Conservation (phyloP, 53 echinoderm and acorn worm genomes). For the Zoroaster sp. region DNA sequence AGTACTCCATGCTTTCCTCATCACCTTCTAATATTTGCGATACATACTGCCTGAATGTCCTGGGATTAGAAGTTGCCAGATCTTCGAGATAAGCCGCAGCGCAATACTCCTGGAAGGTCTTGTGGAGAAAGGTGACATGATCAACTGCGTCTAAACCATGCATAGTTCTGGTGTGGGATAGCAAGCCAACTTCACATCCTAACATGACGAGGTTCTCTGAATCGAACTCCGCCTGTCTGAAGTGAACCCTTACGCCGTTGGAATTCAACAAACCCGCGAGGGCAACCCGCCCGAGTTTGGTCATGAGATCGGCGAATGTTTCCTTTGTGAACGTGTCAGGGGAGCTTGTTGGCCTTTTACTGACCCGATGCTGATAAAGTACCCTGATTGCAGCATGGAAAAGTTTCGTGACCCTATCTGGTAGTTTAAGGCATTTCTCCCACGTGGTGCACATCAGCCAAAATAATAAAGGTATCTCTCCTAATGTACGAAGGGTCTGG, state of each 20-base stretch:
- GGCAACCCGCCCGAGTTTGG: not conserved
- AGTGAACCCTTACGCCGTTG: not conserved
- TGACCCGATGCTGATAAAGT: not conserved
- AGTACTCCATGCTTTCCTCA: not conserved
- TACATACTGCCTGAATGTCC: not conserved
- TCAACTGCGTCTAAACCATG: not conserved
- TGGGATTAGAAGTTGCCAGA: not conserved
- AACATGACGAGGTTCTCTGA: not conserved
- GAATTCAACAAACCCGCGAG: not conserved
- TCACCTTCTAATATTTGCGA: not conserved
- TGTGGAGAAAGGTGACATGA: not conserved
- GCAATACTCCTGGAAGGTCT: conserved; percentile 3
- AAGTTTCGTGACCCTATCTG: not conserved
- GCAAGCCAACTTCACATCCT: not conserved
- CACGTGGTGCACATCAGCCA: conserved; percentile 12
- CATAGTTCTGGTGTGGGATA: not conserved
- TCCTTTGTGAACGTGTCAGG: not conserved
- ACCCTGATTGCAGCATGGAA: not conserved
- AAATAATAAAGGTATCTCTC: not conserved
- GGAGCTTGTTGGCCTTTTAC: not conserved
- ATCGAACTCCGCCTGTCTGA: not conserved
- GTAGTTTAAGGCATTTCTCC: not conserved
- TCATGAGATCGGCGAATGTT: not conserved
- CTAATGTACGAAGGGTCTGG: not conserved
- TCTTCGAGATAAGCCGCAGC: not conserved